These are phyloP conservation scores for Mongoloraphidia duomilia DNA, from an alignment of 2,888 invertebrate genomes.

Conservation along the genomic window DNA sequence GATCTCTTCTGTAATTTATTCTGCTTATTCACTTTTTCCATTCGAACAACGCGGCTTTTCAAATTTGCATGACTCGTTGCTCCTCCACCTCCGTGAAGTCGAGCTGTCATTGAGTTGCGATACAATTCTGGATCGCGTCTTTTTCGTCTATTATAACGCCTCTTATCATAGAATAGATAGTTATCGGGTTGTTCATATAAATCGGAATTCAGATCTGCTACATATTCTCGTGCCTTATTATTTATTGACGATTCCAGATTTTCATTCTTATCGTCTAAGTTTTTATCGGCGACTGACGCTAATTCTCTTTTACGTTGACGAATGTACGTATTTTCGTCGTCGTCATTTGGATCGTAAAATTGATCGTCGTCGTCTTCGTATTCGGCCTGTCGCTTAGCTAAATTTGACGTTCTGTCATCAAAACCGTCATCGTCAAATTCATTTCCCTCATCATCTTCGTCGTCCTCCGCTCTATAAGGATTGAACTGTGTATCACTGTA, in stretches of 20 bases:
- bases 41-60: constrained; percentile 16
- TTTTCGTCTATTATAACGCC: constrained; percentile 8
- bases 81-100: constrained; percentile 17
- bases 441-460: constrained; percentile 34
- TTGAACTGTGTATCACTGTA: too few relatives aligned
- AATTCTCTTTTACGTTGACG: too few relatives aligned
- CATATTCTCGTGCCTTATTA: constrained; percentile 7
- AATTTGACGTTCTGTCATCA: constrained; percentile 30
- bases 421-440: constrained; percentile 37
- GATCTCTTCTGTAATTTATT: constrained; percentile 10
- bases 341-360: background rate
- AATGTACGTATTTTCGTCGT: background rate
- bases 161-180: constrained; percentile 11
- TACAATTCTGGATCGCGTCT: constrained; percentile 16
- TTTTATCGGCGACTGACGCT: background rate
- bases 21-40: constrained; percentile 2
- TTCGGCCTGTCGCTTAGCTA: constrained; percentile 20
- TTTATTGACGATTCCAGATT: constrained; percentile 2
- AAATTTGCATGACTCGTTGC: constrained; percentile 19
- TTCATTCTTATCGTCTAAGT: constrained; percentile 7
- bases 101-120: constrained; percentile 13
- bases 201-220: constrained; percentile 12
- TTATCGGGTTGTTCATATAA: constrained; percentile 13
- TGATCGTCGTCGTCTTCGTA: constrained; percentile 3
- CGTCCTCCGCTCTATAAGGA: constrained; percentile 23